Evolutionary conservation across 2,888 invertebrate species (phyloP), one percentile per base, ranked within the genome.

Genomic region (Euphydryas editha): DNA sequence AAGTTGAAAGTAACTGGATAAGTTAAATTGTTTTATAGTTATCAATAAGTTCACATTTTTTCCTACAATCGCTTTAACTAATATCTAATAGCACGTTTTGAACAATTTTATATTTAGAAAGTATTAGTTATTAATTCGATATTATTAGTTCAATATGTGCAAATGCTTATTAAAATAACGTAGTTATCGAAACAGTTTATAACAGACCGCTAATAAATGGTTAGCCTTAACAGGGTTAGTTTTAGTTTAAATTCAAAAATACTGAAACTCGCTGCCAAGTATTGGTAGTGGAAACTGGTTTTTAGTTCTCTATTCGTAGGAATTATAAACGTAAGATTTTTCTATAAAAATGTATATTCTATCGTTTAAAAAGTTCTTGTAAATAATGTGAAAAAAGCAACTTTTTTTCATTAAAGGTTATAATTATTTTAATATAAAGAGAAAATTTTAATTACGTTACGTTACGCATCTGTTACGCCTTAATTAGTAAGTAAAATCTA

Each of bases 191-290:
- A 47, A 20, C 42, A 39, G 51, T 63, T 58, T 58, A 58, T 51
- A 39, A 59, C 51, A 74, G 75, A 73, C 80, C 83, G 73, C 83
- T 88, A 87, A 89, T 90, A 85, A 88, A 85, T 82, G 85, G 84
- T 77, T 76, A 78, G 77, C 80, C 81, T 73, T 39, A 63, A 51
- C 17, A 54, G 3, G 17, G 30, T 30, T 30, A 36, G 54, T 30
- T 30, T 54, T 54, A 54, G 54, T 36, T 49, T 54, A 54, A 54
- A 54, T 54, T 3, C 54, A 17, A 36, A 17, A 54, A 30, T 36
- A 54, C 24, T 30, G 54, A 30, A 24, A 30, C 17, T 54, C 54
- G 54, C 17, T 30, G 30, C 54, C 54, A 54, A 54, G 30, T 36
- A 36, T 54, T 17, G 54, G 24, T 24, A 13, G 21, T n/a, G 51